Evolutionary conservation across 2,888 invertebrate species (phyloP).

Genomic region (Platerodrilus igneus): DNA sequence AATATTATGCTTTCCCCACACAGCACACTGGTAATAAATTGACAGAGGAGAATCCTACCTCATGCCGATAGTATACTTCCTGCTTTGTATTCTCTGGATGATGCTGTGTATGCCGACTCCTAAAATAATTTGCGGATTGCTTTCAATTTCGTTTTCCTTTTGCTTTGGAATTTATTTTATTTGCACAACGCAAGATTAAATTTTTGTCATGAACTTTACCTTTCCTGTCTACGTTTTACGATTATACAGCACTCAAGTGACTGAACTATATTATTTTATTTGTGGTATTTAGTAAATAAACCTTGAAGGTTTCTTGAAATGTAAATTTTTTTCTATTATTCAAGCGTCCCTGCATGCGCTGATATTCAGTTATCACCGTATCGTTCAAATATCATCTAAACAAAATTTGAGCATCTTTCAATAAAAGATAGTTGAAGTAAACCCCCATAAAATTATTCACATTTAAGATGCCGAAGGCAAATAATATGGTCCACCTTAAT

Average conservation of each 20-base stretch:
- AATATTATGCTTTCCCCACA: constrained; percentile 32
- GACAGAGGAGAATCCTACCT: too few species aligned
- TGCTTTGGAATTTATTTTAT: constrained; percentile 37
- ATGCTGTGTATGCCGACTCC: constrained; percentile 34
- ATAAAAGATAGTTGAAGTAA: too few species aligned
- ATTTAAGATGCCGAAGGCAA: too few species aligned
- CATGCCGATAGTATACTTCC: constrained; percentile 24
- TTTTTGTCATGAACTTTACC: constrained; percentile 28
- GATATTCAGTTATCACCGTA: too few species aligned
- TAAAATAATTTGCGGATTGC: constrained; percentile 40
- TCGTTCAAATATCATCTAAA: too few species aligned
- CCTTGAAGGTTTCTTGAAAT: too few species aligned
- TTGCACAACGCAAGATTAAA: constrained; percentile 36
- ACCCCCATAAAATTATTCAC: too few species aligned
- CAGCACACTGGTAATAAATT: constrained; percentile 34
- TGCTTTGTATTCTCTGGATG: constrained; percentile 33
- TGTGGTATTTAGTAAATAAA: too few species aligned
- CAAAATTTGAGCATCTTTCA: too few species aligned
- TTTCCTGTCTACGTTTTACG: constrained; percentile 13
- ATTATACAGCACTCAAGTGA: constrained; percentile 15
- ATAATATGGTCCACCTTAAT: too few species aligned
- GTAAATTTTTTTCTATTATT: too few species aligned
- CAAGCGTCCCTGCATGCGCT: too few species aligned
- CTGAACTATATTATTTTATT: constrained; percentile 15
- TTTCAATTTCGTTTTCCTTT: constrained; percentile 37